phyloP scores from a whole-genome alignment of 2,888 invertebrate species.

The Isoperla grammatica region DNA sequence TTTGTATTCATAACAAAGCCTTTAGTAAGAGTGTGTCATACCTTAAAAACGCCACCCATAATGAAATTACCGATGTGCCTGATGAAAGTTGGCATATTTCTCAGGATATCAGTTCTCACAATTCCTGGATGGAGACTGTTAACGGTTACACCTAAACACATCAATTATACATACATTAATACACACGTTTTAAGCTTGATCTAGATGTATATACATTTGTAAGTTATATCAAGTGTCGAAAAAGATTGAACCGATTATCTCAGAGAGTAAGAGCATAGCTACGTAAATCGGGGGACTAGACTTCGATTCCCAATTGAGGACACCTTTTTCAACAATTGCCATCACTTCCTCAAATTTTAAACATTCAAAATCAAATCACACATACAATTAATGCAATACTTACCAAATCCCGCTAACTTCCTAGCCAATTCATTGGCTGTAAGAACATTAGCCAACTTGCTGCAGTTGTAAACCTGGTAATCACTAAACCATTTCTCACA shows the following conservation, averaged over 20 bases:
- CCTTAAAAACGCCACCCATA: slow-evolving; percentile 21
- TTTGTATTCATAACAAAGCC: no score
- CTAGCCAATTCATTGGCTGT: slow-evolving; percentile 26
- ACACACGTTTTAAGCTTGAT: background rate
- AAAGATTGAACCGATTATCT: no score
- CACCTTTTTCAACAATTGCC: no score
- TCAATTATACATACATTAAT: background rate
- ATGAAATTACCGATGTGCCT: background rate
- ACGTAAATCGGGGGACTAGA: no score
- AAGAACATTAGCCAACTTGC: slow-evolving; percentile 29
- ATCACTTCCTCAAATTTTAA: no score
- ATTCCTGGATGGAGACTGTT: slow-evolving; percentile 42
- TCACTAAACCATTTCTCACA: slow-evolving; percentile 1
- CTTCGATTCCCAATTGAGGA: no score
- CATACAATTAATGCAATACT: slow-evolving; percentile 6
- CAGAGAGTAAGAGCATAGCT: no score
- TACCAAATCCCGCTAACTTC: slow-evolving; percentile 25
- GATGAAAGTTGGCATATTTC: background rate
- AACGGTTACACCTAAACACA: slow-evolving; percentile 34
- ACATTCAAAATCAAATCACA: background rate
- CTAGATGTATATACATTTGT: no score
- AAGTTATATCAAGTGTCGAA: no score
- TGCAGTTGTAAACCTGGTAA: slow-evolving; percentile 16
- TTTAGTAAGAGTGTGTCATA: background rate
- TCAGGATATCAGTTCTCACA: slow-evolving; percentile 32